Evolutionary conservation across 2,888 invertebrate genomes (phyloP), one percentile per base, ranked within the genome.

Genomic region (Phengaris alcon): DNA sequence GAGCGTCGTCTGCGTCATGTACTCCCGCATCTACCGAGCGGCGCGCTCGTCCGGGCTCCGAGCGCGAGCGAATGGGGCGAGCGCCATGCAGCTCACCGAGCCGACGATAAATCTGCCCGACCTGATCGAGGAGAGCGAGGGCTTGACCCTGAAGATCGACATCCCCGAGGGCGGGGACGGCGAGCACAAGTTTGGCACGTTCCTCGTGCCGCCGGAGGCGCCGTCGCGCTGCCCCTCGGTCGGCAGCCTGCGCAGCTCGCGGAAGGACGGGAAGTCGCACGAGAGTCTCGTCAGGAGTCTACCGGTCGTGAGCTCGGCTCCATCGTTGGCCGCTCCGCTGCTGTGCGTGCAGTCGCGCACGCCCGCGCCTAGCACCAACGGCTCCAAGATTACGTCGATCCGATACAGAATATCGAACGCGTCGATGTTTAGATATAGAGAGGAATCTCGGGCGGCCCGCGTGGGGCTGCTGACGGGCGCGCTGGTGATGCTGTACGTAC

Each of bases 381-480:
- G 94, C 76, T 95, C 95, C 78, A 95, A 95, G 85, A 96, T 97
- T 83, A 96, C 95, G 77, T 96, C 96, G 75, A 90, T 97, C 79
- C 95, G 96, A 76, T 96, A 97, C 86, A 95, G 97, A 75, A 96
- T 98, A 79, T 97, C 97, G 78, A 97, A 97, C 85, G 97, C 97
- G 52, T 97, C 97, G 70, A 94, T 97, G 78, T 97, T 97, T 89
- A 95, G 96, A 83, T 97, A 97, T 86, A 94, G 97, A 75, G 98
- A 98, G 86, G 98, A 98, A 90, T 97, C 97, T 80, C 95, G 97
- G 79, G 97, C 98, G 2, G 98, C 97, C 9, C 96, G 97, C 80
- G 97, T 98, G 74, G 93, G 93, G 74, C 84, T 93, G 55, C 82
- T 93, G 78, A 92, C 93, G 68, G 97, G 97, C 84, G 95, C 96